A percentile compares a stretch with the other conserved stretches of the same genome.
Conservation (phyloP, 1,140 invertebrate genomes). For the Drosophila lacertosa region DNA sequence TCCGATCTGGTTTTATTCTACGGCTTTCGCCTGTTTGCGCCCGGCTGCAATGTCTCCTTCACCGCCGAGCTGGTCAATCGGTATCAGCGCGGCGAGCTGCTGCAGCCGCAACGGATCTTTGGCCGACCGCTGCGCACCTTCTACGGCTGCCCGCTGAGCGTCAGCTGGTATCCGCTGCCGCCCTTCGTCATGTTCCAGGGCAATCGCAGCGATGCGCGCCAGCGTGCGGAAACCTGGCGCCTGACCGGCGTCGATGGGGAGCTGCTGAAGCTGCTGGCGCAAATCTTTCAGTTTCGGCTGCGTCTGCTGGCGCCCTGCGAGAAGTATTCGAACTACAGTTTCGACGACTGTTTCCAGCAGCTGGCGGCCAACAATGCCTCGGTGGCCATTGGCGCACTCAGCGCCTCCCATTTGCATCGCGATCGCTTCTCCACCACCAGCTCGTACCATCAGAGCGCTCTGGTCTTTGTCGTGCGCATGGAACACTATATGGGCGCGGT, state of each 20-base stretch:
- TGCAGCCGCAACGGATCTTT: conserved; percentile 19
- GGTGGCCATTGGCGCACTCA: conserved; percentile 61
- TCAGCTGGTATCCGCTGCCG: conserved; percentile 59
- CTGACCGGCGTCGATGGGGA: conserved; percentile 61
- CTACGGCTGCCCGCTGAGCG: conserved; percentile 43
- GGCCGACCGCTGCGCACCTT: conserved; percentile 37
- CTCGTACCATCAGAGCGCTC: conserved; percentile 59
- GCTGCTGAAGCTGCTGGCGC: conserved; percentile 49
- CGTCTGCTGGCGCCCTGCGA: conserved; percentile 47
- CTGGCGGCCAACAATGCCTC: conserved; percentile 30
- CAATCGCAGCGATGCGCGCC: conserved; percentile 26
- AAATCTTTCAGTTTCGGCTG: conserved; percentile 51
- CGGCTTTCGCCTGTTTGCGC: conserved; percentile 42
- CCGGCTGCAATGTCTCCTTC: conserved; percentile 26
- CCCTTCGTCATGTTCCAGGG: conserved; percentile 56
- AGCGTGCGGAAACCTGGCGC: conserved; percentile 35
- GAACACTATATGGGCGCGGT: conserved; percentile 40
- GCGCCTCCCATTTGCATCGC: conserved; percentile 54
- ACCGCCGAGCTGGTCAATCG: conserved; percentile 32
- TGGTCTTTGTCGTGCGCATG: conserved; percentile 59
- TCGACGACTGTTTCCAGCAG: conserved; percentile 50
- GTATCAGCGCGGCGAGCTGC: conserved; percentile 20
- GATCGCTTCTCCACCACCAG: conserved; percentile 43
- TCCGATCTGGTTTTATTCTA: conserved; percentile 40
- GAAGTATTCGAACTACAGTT: conserved; percentile 15